Evolutionary conservation across 2,888 invertebrate genomes (phyloP).

Genomic region (Neoitamus cyanurus): DNA sequence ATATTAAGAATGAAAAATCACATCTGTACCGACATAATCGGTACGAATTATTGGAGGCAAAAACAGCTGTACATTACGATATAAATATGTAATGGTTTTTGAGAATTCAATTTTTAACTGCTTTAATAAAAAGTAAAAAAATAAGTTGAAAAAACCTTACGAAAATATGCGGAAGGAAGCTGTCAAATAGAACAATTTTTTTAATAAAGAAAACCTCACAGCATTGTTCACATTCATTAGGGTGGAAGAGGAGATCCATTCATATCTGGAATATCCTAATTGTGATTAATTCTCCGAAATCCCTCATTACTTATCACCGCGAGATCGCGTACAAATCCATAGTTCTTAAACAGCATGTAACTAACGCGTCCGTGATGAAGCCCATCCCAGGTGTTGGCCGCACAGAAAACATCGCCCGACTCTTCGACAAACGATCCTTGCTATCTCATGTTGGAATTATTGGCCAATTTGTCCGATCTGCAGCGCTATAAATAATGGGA

Average conservation of each 20-base stretch:
- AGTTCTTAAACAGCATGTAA: not conserved
- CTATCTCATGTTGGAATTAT: slow-evolving; percentile 58
- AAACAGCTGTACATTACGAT: too few relatives aligned
- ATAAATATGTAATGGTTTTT: too few relatives aligned
- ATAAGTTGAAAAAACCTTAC: too few relatives aligned
- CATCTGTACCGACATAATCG: too few relatives aligned
- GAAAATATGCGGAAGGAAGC: too few relatives aligned
- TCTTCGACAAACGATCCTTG: not conserved
- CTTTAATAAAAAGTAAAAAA: too few relatives aligned
- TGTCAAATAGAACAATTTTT: too few relatives aligned
- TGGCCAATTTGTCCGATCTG: slow-evolving; percentile 66
- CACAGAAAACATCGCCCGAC: not conserved
- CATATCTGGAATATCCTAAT: not conserved
- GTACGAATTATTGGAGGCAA: too few relatives aligned
- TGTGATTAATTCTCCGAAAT: not conserved
- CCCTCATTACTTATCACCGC: not conserved
- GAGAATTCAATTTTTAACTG: too few relatives aligned
- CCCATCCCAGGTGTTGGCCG: not conserved
- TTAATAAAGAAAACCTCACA: too few relatives aligned
- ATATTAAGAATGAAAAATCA: too few relatives aligned
- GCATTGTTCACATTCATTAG: too few relatives aligned
- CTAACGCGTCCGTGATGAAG: not conserved
- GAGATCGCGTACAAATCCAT: not conserved
- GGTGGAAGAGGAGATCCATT: not conserved
- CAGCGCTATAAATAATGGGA: slow-evolving; percentile 63